Percentiles rank a stretch among this genome's conserved stretches.
Conservation (phyloP, 2,888 invertebrate species). For the Glaucopsyche alexis region DNA sequence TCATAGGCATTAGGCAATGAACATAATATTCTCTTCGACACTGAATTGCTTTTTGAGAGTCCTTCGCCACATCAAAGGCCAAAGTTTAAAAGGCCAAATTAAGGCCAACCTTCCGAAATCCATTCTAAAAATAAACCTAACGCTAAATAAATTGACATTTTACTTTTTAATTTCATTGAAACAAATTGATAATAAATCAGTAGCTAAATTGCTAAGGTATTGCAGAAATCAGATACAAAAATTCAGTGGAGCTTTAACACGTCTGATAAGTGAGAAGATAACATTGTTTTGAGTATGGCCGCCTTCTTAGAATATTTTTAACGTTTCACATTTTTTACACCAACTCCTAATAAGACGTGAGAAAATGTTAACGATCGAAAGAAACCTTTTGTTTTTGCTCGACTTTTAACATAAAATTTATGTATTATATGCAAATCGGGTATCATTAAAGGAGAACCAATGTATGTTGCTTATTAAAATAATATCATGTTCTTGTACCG, state of each 20-base stretch:
- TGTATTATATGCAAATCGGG: conserved; percentile 14
- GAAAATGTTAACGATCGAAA: conserved; percentile 39
- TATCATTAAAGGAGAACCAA: conserved; percentile 11
- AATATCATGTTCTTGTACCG: background rate
- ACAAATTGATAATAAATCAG: conserved; percentile 12
- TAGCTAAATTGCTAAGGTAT: conserved; percentile 7
- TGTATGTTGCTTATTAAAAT: conserved; percentile 3
- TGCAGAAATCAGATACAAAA: conserved; percentile 39
- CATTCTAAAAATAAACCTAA: background rate
- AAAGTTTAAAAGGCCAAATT: background rate
- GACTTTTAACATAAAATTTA: conserved; percentile 4
- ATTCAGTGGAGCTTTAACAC: conserved; percentile 52
- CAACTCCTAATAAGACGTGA: conserved; percentile 33
- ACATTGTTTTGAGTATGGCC: conserved; percentile 46
- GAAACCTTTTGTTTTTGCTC: conserved; percentile 25
- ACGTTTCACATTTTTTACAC: conserved; percentile 32
- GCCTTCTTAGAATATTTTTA: conserved; percentile 55
- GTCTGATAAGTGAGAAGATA: conserved; percentile 54
- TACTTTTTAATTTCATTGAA: background rate
- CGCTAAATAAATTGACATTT: background rate
- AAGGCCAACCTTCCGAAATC: background rate
- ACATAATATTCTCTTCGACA: background rate
- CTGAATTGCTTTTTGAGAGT: background rate
- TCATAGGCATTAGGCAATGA: too few relatives aligned
- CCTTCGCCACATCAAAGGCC: background rate